A percentile compares a stretch with the other conserved stretches of the same genome.
These are phyloP conservation scores for Ellobius talpinus DNA, from an alignment of 2,113 vertebrate genomes.

Conservation along the genomic window DNA sequence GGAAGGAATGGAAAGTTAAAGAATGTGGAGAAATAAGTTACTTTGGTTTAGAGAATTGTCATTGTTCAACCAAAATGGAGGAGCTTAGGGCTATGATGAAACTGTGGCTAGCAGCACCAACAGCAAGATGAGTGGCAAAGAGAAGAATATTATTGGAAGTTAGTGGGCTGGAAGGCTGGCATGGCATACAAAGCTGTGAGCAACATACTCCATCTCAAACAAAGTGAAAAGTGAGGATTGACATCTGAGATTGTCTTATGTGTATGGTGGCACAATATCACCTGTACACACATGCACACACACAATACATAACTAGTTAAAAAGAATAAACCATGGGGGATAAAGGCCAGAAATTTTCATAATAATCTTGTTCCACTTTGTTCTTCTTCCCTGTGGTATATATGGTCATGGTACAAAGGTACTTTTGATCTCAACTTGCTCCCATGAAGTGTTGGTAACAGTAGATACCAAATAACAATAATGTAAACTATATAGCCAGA, in stretches of 20 bases:
- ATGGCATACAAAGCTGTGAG: not conserved
- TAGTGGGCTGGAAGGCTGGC: not conserved
- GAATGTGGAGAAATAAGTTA: not conserved
- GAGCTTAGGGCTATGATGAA: not conserved
- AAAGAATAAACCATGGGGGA: not conserved
- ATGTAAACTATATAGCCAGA: not conserved
- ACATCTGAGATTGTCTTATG: not conserved
- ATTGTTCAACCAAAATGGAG: not conserved
- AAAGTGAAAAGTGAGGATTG: too few species aligned
- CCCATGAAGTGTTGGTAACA: not conserved
- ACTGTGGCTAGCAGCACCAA: too few species aligned
- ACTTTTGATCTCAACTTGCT: not conserved
- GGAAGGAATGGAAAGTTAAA: not conserved
- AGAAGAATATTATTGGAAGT: not conserved
- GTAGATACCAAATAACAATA: not conserved
- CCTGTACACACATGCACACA: not conserved
- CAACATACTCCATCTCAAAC: not conserved
- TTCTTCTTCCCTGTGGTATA: not conserved
- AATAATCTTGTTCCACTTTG: not conserved
- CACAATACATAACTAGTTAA: not conserved
- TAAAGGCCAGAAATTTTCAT: not conserved
- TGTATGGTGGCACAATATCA: not conserved
- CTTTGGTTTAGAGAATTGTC: not conserved
- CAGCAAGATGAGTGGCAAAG: not conserved
- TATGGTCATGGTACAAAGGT: not conserved